These are phyloP conservation scores for Glareola pratincola DNA, from an alignment of 2,113 vertebrate species.

Conservation along the genomic window DNA sequence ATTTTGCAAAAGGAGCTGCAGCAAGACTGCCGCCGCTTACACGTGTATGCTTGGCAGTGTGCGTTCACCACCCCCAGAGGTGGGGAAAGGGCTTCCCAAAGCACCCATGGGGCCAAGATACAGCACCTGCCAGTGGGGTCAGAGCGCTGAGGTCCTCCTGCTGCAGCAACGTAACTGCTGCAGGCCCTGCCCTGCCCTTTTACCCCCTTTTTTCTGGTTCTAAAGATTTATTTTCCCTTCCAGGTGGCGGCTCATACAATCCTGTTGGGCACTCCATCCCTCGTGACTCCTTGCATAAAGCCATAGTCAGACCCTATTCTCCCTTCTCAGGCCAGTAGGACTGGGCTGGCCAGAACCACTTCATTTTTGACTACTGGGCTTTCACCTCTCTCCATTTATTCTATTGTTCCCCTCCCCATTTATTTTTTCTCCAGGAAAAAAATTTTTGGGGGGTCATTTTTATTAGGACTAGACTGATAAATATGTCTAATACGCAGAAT, in stretches of 20 bases:
- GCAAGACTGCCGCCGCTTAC: not conserved
- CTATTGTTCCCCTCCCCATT: not conserved
- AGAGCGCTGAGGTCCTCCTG: rapidly evolving
- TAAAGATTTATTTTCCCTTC: not conserved
- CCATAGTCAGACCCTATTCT: not conserved
- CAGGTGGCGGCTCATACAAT: not conserved
- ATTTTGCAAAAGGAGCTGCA: not conserved
- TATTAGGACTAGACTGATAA: not conserved
- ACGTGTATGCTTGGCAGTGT: rapidly evolving
- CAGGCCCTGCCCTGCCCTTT: not conserved
- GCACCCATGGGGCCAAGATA: rapidly evolving
- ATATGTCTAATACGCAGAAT: not conserved
- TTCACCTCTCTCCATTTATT: not conserved
- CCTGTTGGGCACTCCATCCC: too few relatives aligned
- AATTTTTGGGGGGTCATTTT: not conserved
- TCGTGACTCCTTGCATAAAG: not conserved
- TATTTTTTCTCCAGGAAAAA: not conserved
- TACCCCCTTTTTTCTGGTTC: not conserved
- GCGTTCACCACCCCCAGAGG: not conserved
- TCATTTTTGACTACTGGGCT: not conserved
- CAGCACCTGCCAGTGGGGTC: rapidly evolving
- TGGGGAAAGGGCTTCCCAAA: not conserved
- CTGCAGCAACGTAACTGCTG: not conserved
- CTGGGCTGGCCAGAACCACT: not conserved
- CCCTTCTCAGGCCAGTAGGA: not conserved